Evolutionary conservation across 2,113 vertebrate genomes (phyloP), one percentile per base, ranked within the genome.

Genomic region (Copsychus sechellarum): DNA sequence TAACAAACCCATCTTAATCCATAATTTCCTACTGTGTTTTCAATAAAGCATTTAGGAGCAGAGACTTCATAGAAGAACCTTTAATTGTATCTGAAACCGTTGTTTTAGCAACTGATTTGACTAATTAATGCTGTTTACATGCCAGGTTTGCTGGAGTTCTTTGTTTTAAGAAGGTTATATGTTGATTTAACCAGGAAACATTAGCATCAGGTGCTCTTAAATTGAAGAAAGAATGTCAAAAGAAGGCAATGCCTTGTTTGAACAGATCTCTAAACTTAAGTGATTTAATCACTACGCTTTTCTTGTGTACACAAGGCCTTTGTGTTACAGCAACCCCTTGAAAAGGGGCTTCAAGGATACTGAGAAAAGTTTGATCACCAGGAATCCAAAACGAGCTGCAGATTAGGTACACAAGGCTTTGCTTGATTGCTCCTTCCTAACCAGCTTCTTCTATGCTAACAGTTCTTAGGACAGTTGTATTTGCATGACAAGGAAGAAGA

Each of bases 181-280:
- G 26, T 83, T 74, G 87, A 51, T 69, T 90, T 94, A 82, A 58
- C 38, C 54, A 70, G 19, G 56, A 54, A 70, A 86, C 67, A 69
- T 66, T 74, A 90, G 47, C 53, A 88, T 74, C 76, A 86, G 48
- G 33, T 45, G 31, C 18, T 78, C 86, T 95, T 66, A 86, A 83
- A 73, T 31, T 58, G 47, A 67, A 83, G 28, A 43, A 93, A 90
- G 79, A 88, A 95, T 65, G 51, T 16, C 57, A 76, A 61, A 45
- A 82, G 69, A 56, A 61, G 57, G 76, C 50, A 91, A 84, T 40
- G 45, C 24, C 71, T 56, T 16, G 0, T 89, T 92, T 94, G 78
- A 90, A 78, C 36, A 15, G 62, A 86, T 86, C 87, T 73, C 76
- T 93, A 95, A 93, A 67, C 47, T 60, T 86, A 29, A 71, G 86